Evolutionary conservation across 2,113 vertebrate genomes (phyloP).

Genomic region (Centrocercus urophasianus): DNA sequence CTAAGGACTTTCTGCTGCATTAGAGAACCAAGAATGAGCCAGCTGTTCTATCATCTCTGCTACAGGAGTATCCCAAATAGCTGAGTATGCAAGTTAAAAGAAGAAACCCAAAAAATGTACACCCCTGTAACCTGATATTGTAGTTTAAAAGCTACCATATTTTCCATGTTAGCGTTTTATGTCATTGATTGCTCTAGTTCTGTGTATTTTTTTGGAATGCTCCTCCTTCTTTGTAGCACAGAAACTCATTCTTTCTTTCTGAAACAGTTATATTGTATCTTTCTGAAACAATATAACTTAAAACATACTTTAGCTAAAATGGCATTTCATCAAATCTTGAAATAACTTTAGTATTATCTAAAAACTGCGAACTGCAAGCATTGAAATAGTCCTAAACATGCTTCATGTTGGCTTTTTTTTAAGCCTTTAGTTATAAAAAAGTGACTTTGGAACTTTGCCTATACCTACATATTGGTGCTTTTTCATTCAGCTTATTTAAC

Average conservation of each 20-base stretch:
- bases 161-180: neutral
- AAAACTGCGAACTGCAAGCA: neutral
- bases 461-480: accelerated
- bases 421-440: neutral
- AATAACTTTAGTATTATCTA: neutral
- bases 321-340: neutral
- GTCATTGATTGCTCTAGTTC: neutral
- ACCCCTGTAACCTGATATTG: neutral
- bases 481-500: neutral
- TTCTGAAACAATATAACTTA: neutral
- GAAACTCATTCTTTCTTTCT: neutral
- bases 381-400: neutral
- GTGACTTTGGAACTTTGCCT: neutral
- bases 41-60: neutral
- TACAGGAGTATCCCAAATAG: neutral
- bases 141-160: neutral
- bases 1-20: neutral
- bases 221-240: neutral
- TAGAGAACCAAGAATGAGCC: neutral
- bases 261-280: neutral
- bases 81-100: neutral
- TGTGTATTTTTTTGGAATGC: neutral
- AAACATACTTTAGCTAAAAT: neutral
- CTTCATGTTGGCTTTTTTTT: neutral
- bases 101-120: neutral